Evolutionary conservation across 2,888 invertebrate species (phyloP).

Genomic region (Willowsia nigromaculata): DNA sequence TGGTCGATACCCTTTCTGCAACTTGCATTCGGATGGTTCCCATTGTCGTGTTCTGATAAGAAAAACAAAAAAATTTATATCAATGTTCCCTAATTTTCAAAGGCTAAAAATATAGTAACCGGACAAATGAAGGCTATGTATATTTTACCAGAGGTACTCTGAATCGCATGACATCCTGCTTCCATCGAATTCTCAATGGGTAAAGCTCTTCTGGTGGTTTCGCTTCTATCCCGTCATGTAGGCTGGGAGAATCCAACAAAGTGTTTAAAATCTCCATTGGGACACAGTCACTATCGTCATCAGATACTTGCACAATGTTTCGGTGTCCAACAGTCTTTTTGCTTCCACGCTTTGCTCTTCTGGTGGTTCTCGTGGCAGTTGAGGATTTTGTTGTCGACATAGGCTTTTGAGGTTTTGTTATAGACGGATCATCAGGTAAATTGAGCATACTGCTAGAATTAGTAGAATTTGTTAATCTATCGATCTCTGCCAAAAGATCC

Average conservation of each 20-base stretch:
- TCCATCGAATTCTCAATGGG: slow-evolving; percentile 13
- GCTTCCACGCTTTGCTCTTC: background rate
- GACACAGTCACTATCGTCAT: background rate
- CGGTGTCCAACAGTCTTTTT: background rate
- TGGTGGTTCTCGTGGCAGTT: background rate
- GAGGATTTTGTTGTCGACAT: background rate
- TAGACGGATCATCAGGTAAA: background rate
- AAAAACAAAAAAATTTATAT: background rate
- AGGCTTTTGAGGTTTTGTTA: background rate
- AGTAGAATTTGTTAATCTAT: background rate
- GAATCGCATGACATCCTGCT: background rate
- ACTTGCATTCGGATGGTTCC: slow-evolving; percentile 4
- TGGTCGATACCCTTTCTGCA: background rate
- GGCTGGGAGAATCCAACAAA: too few species aligned
- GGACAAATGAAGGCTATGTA: background rate
- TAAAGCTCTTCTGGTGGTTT: background rate
- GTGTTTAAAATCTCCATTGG: background rate
- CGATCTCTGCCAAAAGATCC: background rate
- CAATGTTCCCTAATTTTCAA: too few species aligned
- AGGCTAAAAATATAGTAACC: background rate
- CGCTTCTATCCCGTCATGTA: background rate
- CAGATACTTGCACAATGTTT: background rate
- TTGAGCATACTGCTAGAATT: background rate
- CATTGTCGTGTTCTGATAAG: slow-evolving; percentile 15
- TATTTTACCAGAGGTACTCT: background rate